Conservation (phyloP, 2,797 vertebrate genomes). For the Esox masquinongy region DNA sequence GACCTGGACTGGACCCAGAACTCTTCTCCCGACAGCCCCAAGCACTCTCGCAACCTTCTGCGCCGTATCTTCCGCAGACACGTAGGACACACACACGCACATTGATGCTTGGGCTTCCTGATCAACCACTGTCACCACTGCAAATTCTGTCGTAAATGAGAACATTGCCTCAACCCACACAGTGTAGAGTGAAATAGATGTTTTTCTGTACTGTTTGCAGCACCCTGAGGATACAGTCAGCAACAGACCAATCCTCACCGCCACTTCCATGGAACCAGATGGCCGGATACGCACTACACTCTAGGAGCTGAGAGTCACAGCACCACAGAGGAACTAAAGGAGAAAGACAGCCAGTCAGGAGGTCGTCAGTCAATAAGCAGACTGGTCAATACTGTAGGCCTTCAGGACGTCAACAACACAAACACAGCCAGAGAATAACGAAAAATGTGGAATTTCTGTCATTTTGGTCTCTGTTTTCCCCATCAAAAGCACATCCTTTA, state of each 20-base stretch:
- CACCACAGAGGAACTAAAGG: too few species aligned
- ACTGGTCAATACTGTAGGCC: neutral
- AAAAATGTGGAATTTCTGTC: neutral
- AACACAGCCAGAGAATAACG: neutral
- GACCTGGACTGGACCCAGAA: slow-evolving; percentile 74
- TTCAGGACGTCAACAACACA: neutral
- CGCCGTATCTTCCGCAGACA: slow-evolving; percentile 74
- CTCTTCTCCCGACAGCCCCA: slow-evolving; percentile 45
- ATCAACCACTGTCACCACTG: neutral
- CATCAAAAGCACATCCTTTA: neutral
- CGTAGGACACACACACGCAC: slow-evolving; percentile 52
- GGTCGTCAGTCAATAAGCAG: too few species aligned
- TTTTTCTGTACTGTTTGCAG: neutral
- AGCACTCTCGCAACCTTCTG: slow-evolving; percentile 62
- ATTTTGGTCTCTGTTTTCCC: neutral
- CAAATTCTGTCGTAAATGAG: neutral
- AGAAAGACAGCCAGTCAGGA: too few species aligned
- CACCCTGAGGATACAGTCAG: too few species aligned
- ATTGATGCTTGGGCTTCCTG: neutral
- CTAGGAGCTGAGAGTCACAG: neutral
- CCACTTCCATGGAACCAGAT: too few species aligned
- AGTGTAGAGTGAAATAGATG: neutral
- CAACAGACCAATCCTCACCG: too few species aligned
- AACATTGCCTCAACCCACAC: neutral
- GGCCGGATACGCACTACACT: too few species aligned